Evolutionary conservation across 2,888 invertebrate species (phyloP).

Genomic region (Pheosia gnoma): DNA sequence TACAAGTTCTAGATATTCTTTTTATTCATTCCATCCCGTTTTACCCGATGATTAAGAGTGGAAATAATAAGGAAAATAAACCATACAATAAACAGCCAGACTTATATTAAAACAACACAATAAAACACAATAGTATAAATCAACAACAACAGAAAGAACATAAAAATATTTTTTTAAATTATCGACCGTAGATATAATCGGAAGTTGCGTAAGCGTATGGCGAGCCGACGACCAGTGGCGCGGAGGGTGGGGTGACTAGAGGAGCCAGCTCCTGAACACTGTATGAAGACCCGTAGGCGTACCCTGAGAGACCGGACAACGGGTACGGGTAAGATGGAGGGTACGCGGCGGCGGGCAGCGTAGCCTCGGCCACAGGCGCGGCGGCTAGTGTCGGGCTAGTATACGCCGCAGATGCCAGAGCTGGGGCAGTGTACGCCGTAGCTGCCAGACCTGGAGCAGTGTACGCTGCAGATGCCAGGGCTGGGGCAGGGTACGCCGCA

Average conservation of each 20-base stretch:
- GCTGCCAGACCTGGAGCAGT: constrained; percentile 15
- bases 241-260: constrained; percentile 39
- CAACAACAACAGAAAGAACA: neutral
- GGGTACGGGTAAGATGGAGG: constrained; percentile 31
- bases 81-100: constrained; percentile 14
- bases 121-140: neutral
- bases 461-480: constrained; percentile 18
- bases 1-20: no score
- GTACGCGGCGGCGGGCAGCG: constrained; percentile 14
- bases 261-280: constrained; percentile 47
- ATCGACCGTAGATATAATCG: constrained; percentile 44
- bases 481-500: constrained; percentile 18
- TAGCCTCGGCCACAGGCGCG: constrained; percentile 1
- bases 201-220: constrained; percentile 47
- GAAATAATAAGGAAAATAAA: neutral
- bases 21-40: no score
- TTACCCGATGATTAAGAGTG: no score
- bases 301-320: constrained; percentile 49
- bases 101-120: constrained; percentile 18
- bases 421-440: constrained; percentile 15
- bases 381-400: constrained; percentile 9
- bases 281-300: constrained; percentile 53
- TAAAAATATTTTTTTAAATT: neutral
- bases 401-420: constrained; percentile 17
- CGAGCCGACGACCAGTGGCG: constrained; percentile 41